A percentile compares a stretch with the other conserved stretches of the same genome.
Conservation (phyloP, 2,888 invertebrate species). For the Drosophila planitibia region DNA sequence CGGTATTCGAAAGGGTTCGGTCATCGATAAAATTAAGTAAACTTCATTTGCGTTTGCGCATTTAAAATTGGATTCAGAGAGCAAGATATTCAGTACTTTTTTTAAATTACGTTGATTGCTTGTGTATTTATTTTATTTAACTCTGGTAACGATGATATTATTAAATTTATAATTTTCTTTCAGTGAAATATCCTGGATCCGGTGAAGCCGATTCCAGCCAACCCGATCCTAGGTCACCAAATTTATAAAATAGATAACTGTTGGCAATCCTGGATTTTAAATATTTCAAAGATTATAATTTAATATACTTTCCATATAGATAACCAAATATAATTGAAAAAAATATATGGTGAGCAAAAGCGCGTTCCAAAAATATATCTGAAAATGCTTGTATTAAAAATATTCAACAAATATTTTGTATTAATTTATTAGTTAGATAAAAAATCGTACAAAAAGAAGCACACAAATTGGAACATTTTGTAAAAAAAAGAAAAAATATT, state of each 20-base stretch:
- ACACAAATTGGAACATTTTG: not conserved
- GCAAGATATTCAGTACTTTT: not conserved
- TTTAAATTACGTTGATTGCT: not conserved
- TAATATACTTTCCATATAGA: not conserved
- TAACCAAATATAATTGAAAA: not conserved
- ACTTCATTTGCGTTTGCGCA: not conserved
- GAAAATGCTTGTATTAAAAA: not conserved
- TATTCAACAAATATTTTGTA: not conserved
- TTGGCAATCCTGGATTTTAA: not conserved
- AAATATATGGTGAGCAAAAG: not conserved
- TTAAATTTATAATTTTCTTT: not conserved
- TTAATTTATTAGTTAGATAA: not conserved
- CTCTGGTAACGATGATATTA: not conserved
- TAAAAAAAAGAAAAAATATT: not conserved
- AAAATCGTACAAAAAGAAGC: not conserved
- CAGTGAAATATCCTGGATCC: not conserved
- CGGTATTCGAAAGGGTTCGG: not conserved
- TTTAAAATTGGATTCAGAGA: not conserved
- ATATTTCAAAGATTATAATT: not conserved
- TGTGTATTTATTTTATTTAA: too few relatives aligned
- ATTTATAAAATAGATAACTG: not conserved
- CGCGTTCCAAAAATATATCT: not conserved
- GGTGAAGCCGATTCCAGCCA: too few relatives aligned
- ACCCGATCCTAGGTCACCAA: too few relatives aligned
- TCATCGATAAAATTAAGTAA: too few relatives aligned